Base-by-base conservation (phyloP, 2,113 vertebrate genomes). In the Arizona elegans region DNA sequence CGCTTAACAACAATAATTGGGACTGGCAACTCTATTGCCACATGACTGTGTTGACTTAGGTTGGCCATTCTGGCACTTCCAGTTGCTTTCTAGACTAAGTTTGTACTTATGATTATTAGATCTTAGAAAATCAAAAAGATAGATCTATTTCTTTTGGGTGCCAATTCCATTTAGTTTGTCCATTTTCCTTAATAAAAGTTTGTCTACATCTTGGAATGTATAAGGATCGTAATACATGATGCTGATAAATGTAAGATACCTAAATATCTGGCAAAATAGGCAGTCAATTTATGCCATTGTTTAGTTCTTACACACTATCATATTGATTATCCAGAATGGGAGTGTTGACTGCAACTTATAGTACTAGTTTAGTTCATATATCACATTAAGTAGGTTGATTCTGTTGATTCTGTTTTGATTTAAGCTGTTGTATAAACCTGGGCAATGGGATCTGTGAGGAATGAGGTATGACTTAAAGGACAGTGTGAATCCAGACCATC, bases 191-290 rank as follows among this genome's bases (percentile, higher is more conserved):
- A 88, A 91, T 23, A 75, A 92, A 89, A 95, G 24, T 87, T 89
- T 47, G 88, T 93, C 75, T 93, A n/a, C 1, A n/a, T 10, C 26
- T 50, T 86, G 75, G 8, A 87, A 93, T 89, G 88, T 94, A 92
- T 50, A 92, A 86, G 81, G 52, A 90, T 90, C 8, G n/a, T 93
- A 91, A 88, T 92, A 53, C 24, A 62, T 29, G 88, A 58, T 50
- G 55, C 8, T 90, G 92, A 55, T 89, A 93, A 90, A 89, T 53
- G 1, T 86, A 87, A 47, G 86, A 29, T 95, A 19, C 1, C 0
- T 0, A 26, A 21, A 90, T 55, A 58, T 38, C 1, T 0, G 17
- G 38, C 58, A 23, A 0, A 0, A 9, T 94, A 53, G 3, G 1
- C 0, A 47, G 93, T 88, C 38, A 56, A 2, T 47, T 53, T n/a